These are phyloP conservation scores for Anseranas semipalmata DNA, from an alignment of 2,113 vertebrate species.

Conservation along the genomic window DNA sequence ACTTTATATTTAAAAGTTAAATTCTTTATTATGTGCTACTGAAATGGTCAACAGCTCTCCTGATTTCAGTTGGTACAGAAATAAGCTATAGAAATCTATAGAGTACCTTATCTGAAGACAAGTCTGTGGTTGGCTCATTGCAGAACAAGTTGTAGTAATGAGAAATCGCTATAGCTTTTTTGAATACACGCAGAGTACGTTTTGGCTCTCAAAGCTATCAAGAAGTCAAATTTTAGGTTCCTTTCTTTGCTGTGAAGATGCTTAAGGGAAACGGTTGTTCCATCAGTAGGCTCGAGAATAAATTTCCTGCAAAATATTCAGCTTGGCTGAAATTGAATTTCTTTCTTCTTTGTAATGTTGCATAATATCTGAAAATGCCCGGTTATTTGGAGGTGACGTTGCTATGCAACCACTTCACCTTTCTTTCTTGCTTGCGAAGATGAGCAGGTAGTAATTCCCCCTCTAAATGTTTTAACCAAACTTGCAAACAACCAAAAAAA, in stretches of 20 bases:
- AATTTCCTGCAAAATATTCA: not conserved
- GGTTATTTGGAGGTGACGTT: constrained; percentile 62
- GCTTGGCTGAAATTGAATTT: not conserved
- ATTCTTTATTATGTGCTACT: not conserved
- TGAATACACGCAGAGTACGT: not conserved
- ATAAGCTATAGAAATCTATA: not conserved
- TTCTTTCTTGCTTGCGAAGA: not conserved
- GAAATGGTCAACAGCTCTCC: not conserved
- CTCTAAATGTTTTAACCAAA: not conserved
- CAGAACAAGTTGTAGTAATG: not conserved
- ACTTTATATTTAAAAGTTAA: not conserved
- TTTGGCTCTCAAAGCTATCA: not conserved
- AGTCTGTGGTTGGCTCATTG: not conserved
- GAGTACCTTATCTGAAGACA: not conserved
- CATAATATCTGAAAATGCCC: constrained; percentile 33
- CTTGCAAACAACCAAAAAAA: not conserved
- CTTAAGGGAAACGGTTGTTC: not conserved
- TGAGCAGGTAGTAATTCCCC: not conserved
- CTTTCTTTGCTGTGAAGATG: not conserved
- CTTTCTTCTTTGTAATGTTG: not conserved
- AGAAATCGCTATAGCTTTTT: not conserved
- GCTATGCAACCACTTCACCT: constrained; percentile 64
- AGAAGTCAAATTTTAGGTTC: not conserved
- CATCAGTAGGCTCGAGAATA: not conserved
- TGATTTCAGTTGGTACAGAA: not conserved